Evolutionary conservation across 2,888 invertebrate species (phyloP).

Genomic region (Andrena hattorfiana): DNA sequence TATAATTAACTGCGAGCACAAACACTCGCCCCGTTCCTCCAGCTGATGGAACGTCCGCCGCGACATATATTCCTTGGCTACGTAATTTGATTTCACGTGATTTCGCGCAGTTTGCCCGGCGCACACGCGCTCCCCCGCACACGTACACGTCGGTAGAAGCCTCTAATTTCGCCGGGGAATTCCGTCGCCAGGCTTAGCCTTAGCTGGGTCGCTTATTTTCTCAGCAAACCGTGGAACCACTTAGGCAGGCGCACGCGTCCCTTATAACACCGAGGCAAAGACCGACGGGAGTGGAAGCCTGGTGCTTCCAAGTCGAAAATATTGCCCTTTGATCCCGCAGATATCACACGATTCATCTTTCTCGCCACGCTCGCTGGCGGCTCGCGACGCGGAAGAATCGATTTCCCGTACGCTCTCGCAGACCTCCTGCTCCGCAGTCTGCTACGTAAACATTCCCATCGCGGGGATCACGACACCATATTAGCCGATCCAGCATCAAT

Average conservation of each 20-base stretch:
- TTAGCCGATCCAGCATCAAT: slow-evolving; percentile 13
- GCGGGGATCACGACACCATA: not conserved
- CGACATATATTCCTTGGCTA: slow-evolving; percentile 10
- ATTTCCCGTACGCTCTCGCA: slow-evolving; percentile 16
- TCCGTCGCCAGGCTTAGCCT: slow-evolving; percentile 31
- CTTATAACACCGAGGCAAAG: not conserved
- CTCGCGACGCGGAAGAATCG: slow-evolving; percentile 34
- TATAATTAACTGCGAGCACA: slow-evolving; percentile 50
- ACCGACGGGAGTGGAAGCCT: not conserved
- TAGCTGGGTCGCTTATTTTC: slow-evolving; percentile 46
- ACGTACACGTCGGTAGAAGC: not conserved
- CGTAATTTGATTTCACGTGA: slow-evolving; percentile 54
- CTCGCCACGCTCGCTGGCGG: not conserved
- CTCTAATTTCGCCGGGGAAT: slow-evolving; percentile 44
- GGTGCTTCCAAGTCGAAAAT: slow-evolving; percentile 44
- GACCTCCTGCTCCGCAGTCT: not conserved
- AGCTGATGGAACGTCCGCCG: slow-evolving; percentile 6
- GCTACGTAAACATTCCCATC: slow-evolving; percentile 17
- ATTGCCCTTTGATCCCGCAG: slow-evolving; percentile 56
- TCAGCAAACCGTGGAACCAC: slow-evolving; percentile 44
- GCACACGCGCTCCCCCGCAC: not conserved
- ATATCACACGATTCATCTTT: slow-evolving; percentile 55
- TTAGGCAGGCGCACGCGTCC: slow-evolving; percentile 32
- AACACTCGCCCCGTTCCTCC: slow-evolving; percentile 20
- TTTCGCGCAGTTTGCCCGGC: slow-evolving; percentile 38